These are phyloP conservation scores for Tinea trinotella DNA, from an alignment of 2,888 invertebrate species.

Conservation along the genomic window DNA sequence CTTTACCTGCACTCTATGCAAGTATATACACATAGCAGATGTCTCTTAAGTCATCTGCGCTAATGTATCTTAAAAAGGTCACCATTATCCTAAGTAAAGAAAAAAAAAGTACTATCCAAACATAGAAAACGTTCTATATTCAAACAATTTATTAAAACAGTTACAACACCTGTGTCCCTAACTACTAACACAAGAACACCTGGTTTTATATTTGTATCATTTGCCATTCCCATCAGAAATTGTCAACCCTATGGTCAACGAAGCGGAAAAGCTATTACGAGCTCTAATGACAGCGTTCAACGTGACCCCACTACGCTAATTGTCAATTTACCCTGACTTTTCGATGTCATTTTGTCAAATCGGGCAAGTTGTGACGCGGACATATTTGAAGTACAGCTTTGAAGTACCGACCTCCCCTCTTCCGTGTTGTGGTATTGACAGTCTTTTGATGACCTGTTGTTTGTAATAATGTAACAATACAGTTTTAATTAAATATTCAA, in stretches of 20 bases:
- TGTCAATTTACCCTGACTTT: conserved; percentile 59
- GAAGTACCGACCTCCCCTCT: not conserved
- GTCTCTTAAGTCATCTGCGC: too few species aligned
- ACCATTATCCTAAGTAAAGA: too few species aligned
- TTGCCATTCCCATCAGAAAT: not conserved
- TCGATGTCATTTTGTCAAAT: conserved; percentile 35
- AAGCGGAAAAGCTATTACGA: conserved; percentile 69
- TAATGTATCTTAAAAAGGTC: too few species aligned
- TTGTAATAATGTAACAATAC: not conserved
- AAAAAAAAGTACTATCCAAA: too few species aligned
- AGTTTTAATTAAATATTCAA: not conserved
- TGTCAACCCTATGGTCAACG: conserved; percentile 41
- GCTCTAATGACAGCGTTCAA: conserved; percentile 66
- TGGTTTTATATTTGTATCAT: too few species aligned
- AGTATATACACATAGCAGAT: too few species aligned
- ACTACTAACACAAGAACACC: too few species aligned
- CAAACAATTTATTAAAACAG: too few species aligned
- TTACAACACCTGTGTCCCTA: too few species aligned
- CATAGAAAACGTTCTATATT: too few species aligned
- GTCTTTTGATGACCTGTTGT: not conserved
- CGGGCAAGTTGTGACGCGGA: not conserved
- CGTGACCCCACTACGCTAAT: conserved; percentile 46
- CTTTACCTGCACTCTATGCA: too few species aligned
- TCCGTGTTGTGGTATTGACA: not conserved
- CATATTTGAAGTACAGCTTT: conserved; percentile 3